Base-by-base conservation (phyloP, 2,113 vertebrate genomes). In the Aspidoscelis tigris region DNA sequence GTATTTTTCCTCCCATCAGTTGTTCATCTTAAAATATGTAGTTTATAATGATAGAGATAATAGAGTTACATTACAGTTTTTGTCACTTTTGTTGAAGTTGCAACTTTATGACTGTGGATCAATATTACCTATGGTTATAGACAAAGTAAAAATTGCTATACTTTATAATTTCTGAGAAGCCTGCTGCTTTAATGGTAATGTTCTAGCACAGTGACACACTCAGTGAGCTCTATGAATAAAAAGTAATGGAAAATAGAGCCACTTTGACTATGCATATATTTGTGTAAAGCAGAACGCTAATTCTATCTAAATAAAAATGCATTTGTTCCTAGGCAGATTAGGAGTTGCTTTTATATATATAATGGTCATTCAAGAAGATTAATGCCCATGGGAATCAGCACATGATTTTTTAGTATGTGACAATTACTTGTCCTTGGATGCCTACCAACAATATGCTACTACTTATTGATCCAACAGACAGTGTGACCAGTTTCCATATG, bases 151-250 rank as follows among this genome's bases (percentile, higher is more conserved):
- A 50, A 84, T 77, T 1, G 74, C 33, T 83, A 83, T 78, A 80
- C 61, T 76, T 76, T 78, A 89, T 84, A 84, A 87, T 89, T 84
- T 80, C 9, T 90, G 58, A 69, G 73, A 92, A 58, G 21, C 83
- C 68, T 85, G n/a, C 71, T 3, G 44, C 82, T 89, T 85, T 88
- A 92, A 82, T 79, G 55, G n/a, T 26, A 90, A 1, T 84, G 47
- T 21, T 90, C 82, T 86, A 87, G 41, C 33, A 61, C 58, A 82
- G 1, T 12, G 22, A 75, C 84, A 75, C 39, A 41, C 0, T 0
- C 53, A 86, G 58, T 78, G 88, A 87, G 50, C 83, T 2, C 24
- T 6, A 2, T 79, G 76, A 89, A 88, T 86, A 89, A 84, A 92
- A 8, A 24, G 47, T 83, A 87, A 83, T 71, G 58, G 77, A 10